Base-by-base conservation (phyloP, 2,113 vertebrate species). In the Erinaceus europaeus region DNA sequence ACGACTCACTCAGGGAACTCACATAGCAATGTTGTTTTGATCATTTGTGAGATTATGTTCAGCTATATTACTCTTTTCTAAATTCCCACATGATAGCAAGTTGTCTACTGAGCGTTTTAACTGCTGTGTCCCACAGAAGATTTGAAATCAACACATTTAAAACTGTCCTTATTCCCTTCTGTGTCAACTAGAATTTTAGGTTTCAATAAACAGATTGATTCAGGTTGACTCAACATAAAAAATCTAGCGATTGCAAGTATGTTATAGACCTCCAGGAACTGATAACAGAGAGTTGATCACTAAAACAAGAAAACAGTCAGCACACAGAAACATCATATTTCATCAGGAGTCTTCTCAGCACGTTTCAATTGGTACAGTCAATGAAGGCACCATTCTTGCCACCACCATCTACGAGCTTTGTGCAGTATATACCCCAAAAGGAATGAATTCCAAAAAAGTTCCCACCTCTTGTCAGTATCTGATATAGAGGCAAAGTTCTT, bases 151-250 rank as follows among this genome's bases (percentile, higher is more conserved):
- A 29, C 2, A 11, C 57, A 34, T 80, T 72, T 9, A 9, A 48
- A 21, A 36, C 36, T 46, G 9, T 81, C 38, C 23, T 74, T 53
- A 13, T 42, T 55, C 23, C 55, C 10, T 40, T 77, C 38, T 77
- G 15, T 46, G 42, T 36, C 34, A 42, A 62, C 74, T 20, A 46
- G 23, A 18, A 3, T 75, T 67, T 55, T 85, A 80, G 55, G 9
- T 62, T 67, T 92, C 36, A 69, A 25, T 68, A 59, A 93, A 46
- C 32, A 72, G 34, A 18, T 71, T 50, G 53, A 92, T 84, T 92
- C 29, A 75, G 59, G 15, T 46, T 86, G 29, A 75, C 53, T 42
- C 84, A 65, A 57, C 25, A 57, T 57, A 34, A 65, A 52, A 73
- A 75, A 77, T 53, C 27, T 14, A 83, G 50, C 69, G 64, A 74